A percentile compares a stretch with the other conserved stretches of the same genome.
Evolutionary conservation across 2,797 vertebrate species (phyloP).

Genomic region (Alfaro cultratus): DNA sequence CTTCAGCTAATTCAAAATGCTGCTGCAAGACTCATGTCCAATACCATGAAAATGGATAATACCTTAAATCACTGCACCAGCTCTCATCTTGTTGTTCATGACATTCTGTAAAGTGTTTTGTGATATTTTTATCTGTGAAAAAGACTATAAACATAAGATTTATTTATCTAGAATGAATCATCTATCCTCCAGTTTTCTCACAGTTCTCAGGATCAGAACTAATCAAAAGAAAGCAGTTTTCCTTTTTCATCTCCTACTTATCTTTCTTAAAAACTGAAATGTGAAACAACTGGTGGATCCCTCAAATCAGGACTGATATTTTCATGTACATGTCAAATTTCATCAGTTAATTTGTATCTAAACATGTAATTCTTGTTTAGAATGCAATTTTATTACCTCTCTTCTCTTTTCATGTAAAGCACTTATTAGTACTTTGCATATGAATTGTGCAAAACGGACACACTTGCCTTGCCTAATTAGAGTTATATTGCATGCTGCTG

Average conservation of each 20-base stretch:
- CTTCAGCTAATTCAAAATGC: neutral
- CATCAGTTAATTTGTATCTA: neutral
- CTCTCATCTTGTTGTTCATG: no score
- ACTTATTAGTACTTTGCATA: neutral
- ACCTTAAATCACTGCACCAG: neutral
- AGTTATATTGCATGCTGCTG: constrained; percentile 44
- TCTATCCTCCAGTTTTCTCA: neutral
- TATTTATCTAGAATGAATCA: neutral
- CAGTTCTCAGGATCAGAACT: neutral
- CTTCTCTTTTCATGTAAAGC: neutral
- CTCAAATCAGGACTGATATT: neutral
- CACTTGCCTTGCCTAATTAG: neutral
- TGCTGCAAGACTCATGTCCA: neutral
- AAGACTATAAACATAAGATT: neutral
- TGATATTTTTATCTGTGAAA: neutral
- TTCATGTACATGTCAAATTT: neutral
- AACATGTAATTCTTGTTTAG: neutral
- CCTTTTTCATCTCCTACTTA: neutral
- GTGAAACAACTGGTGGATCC: neutral
- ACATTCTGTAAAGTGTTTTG: neutral
- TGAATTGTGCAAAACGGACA: neutral
- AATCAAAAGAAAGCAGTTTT: neutral
- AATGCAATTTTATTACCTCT: neutral
- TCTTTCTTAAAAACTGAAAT: neutral
- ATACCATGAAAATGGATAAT: neutral